Base-by-base conservation (phyloP, 2,797 vertebrate genomes). In the Rhabdophis nuchalis region DNA sequence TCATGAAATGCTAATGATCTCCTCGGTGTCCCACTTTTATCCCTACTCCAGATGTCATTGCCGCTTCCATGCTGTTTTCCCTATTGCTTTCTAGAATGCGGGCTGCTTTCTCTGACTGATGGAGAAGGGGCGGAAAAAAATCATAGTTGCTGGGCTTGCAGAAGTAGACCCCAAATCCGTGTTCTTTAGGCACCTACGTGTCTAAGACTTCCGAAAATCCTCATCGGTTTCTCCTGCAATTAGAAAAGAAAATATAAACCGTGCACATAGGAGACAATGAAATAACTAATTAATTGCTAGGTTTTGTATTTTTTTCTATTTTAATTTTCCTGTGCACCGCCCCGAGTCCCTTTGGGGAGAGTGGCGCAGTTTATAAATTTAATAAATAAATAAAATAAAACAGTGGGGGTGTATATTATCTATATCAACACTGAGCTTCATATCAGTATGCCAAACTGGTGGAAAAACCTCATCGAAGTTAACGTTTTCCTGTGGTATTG, bases 1-100 rank as follows among this genome's bases (percentile, higher is more conserved):
- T 96, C 95, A 87, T 93, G 91, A 96, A 95, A 88, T 52, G 89
- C 93, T 95, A 96, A 94, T 86, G 91, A 95, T 87, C 92, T 36
- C 86, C 89, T 92, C 16, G 64, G 92, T 91, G 52, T 11, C 54
- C 94, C 92, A 93, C 53, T 95, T 94, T 60, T 52, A 64, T 90
- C 92, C 90, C 86, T 89, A 91, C 82, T 32, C 25, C 86, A 91
- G 50, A n/a, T 85, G 89, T 89, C 57, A 50, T 58, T 92, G 87
- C 52, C 92, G 93, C 32, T 54, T 13, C 92, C 72, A 2, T 36
- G 88, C 25, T 61, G 10, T 68, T 94, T 92, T 88, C 89, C 29
- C 64, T 29, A 2, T 91, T 58, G 29, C 54, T 46, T 25, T 32
- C 96, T 94, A 27, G 86, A 68, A 88, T 94, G 92, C 23, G 18